These are phyloP conservation scores for Hesperophylax magnus DNA, from an alignment of 1,140 invertebrate species.

Conservation along the genomic window DNA sequence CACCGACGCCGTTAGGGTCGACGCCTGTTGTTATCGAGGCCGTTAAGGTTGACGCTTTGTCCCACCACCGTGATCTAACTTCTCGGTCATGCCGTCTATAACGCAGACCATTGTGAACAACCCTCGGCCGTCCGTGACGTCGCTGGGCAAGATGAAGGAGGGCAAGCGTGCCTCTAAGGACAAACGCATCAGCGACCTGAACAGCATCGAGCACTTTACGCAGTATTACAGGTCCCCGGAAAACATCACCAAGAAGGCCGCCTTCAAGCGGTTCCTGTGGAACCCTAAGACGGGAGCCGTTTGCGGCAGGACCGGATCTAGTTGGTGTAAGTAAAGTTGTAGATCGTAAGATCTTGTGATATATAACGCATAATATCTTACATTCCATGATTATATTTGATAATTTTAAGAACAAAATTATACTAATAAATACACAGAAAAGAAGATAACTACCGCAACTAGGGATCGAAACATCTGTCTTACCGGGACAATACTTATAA, in stretches of 20 bases:
- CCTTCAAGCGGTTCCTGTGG: conserved; percentile 77
- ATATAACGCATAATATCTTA: too few species aligned
- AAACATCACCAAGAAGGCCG: conserved; percentile 72
- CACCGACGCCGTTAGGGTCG: background rate
- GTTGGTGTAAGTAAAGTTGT: conserved; percentile 78
- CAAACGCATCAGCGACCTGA: conserved; percentile 67
- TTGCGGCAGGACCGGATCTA: conserved; percentile 77
- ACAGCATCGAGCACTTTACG: conserved; percentile 73
- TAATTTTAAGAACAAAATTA: too few species aligned
- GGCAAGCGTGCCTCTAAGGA: conserved; percentile 58
- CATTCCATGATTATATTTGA: too few species aligned
- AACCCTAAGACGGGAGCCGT: conserved; percentile 77
- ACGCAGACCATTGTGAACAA: conserved; percentile 5
- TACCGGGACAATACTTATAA: too few species aligned
- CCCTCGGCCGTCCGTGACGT: conserved; percentile 18
- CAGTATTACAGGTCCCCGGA: conserved; percentile 75
- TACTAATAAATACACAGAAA: too few species aligned
- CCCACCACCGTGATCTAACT: background rate
- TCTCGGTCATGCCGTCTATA: background rate
- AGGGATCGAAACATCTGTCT: too few species aligned
- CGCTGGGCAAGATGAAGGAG: conserved; percentile 18
- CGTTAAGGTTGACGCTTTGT: background rate
- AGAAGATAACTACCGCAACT: too few species aligned
- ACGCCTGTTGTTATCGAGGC: background rate
- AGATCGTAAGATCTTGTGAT: too few species aligned